These are phyloP conservation scores for Tetragonisca angustula DNA, from an alignment of 2,888 invertebrate species.

Conservation along the genomic window DNA sequence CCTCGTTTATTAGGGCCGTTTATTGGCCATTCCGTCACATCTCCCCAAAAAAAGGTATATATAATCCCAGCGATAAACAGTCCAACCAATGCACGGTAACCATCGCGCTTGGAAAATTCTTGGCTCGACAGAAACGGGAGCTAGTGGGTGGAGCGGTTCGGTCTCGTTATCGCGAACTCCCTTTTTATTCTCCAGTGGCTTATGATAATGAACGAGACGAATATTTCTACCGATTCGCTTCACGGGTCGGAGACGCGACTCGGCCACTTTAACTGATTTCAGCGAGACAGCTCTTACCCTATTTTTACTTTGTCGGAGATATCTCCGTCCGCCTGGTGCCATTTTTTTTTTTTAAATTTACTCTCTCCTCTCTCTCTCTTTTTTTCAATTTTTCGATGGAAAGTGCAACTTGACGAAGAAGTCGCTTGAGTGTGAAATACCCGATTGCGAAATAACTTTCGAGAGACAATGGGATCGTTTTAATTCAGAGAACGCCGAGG, in stretches of 20 bases:
- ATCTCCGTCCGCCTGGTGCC: background rate
- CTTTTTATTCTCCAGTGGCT: slow-evolving; percentile 50
- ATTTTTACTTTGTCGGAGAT: background rate
- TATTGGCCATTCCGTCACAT: slow-evolving; percentile 25
- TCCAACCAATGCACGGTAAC: no score
- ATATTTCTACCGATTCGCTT: slow-evolving; percentile 44
- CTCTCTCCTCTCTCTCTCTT: background rate
- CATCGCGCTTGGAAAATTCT: background rate
- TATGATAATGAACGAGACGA: slow-evolving; percentile 58
- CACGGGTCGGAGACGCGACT: slow-evolving; percentile 11
- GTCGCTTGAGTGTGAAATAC: background rate
- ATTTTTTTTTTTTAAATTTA: slow-evolving; percentile 2
- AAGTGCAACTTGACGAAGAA: background rate
- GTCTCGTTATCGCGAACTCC: slow-evolving; percentile 28
- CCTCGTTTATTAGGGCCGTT: slow-evolving; percentile 25
- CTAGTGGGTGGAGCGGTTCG: background rate
- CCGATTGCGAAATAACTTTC: background rate
- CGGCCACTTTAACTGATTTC: slow-evolving; percentile 35
- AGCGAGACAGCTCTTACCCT: slow-evolving; percentile 25
- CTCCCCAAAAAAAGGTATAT: background rate
- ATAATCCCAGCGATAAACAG: slow-evolving; percentile 11
- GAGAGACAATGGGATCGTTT: slow-evolving; percentile 32
- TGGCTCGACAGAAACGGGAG: background rate
- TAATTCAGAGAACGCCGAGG: slow-evolving; percentile 11
- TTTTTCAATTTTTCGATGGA: background rate